phyloP scores from a whole-genome alignment of 2,888 invertebrate genomes.

The Campoletis raptor region DNA sequence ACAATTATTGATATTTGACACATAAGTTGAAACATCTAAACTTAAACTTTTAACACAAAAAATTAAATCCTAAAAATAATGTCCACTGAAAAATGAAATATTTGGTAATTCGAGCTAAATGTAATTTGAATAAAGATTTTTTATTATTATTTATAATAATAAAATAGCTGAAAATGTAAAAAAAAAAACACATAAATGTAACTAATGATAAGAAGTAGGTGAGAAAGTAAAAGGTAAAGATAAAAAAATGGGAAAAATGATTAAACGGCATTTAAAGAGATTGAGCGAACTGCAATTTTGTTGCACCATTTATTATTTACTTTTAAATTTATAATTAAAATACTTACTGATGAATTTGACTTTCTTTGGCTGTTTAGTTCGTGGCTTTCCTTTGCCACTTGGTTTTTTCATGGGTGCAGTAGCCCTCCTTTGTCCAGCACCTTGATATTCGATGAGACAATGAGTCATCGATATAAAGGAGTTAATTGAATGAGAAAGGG shows the following conservation, averaged over 20 bases:
- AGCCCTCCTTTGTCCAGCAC: slow-evolving; percentile 83
- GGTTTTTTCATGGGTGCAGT: slow-evolving; percentile 93
- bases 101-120: too few relatives aligned
- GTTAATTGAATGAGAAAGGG: slow-evolving; percentile 2
- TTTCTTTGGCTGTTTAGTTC: slow-evolving; percentile 95
- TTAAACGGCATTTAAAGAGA: background rate
- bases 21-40: background rate
- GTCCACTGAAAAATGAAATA: too few relatives aligned
- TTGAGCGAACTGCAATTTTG: slow-evolving; percentile 50
- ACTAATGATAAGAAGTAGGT: background rate
- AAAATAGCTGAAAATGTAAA: background rate
- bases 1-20: background rate
- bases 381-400: slow-evolving; percentile 90
- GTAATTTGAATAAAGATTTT: too few relatives aligned
- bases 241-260: background rate
- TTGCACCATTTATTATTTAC: background rate
- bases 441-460: slow-evolving; percentile 39
- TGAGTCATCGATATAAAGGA: slow-evolving; percentile 40
- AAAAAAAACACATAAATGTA: background rate
- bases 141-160: background rate
- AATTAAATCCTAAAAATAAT: background rate
- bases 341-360: slow-evolving; percentile 97
- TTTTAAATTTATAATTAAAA: slow-evolving; percentile 4
- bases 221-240: background rate
- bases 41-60: background rate